These are phyloP conservation scores for Carapus acus DNA, from an alignment of 2,797 vertebrate species.

Conservation along the genomic window DNA sequence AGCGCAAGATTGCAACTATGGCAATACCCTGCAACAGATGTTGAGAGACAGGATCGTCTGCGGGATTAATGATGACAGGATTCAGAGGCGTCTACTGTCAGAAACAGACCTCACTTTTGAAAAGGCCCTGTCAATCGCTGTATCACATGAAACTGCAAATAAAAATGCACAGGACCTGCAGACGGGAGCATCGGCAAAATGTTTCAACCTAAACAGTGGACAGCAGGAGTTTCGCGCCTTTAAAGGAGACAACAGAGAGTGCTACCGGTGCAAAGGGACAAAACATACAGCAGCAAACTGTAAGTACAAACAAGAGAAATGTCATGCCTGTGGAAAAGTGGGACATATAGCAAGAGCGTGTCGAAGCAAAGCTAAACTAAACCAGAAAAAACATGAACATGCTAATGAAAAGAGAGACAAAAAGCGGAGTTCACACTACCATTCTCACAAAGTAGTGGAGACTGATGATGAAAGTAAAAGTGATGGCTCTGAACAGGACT, in stretches of 20 bases:
- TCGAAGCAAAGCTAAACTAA: not conserved
- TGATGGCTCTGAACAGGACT: constrained; percentile 2
- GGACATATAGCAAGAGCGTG: constrained; percentile 15
- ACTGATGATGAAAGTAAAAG: not conserved
- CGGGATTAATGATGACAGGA: constrained; percentile 13
- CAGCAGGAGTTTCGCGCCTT: not conserved
- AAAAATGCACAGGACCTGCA: constrained; percentile 13
- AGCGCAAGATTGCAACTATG: constrained; percentile 4
- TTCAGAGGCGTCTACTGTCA: constrained; percentile 9
- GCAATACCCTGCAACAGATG: constrained; percentile 5
- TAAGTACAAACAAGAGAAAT: constrained; percentile 14
- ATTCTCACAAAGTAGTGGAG: constrained; percentile 4
- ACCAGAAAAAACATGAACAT: not conserved
- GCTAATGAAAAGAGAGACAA: not conserved
- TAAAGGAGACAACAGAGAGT: not conserved
- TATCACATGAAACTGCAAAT: not conserved
- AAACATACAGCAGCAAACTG: constrained; percentile 13
- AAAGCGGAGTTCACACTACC: not conserved
- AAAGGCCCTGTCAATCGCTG: constrained; percentile 1
- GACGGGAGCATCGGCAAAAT: not conserved
- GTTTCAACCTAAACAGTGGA: constrained; percentile 9
- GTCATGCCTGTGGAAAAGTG: constrained; percentile 22
- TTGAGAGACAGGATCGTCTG: constrained; percentile 6
- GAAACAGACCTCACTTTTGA: constrained; percentile 11
- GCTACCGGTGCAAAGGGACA: constrained; percentile 7